Evolutionary conservation across 2,888 invertebrate species (phyloP), one percentile per base, ranked within the genome.

Genomic region (Aphelenchoides bicaudatus): DNA sequence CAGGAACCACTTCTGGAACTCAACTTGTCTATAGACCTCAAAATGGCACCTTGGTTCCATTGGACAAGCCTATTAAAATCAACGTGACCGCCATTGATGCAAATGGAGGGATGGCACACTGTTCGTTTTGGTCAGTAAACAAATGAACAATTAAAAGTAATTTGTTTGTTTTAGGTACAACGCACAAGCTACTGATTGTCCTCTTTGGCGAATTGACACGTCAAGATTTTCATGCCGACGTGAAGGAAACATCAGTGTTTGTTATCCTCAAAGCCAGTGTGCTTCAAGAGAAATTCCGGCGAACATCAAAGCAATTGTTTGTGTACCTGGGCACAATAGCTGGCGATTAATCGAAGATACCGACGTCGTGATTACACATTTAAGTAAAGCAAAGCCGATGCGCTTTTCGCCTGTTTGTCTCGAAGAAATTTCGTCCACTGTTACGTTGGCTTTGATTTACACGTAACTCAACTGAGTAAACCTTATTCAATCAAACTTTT

Each of bases 281-380:
- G 13, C 31, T 19, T 53, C 63, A 4, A 27, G 62, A 21, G 62
- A 60, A 23, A 21, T 60, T 3, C 60, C 60, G 23, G 10, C 55
- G 13, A 37, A 61, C 25, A 29, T 58, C 23, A 65, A 65, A 27
- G 62, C 63, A 1, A 16, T 62, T 5, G 64, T 59, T 3, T 62
- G 62, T 25, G 53, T 66, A 10, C 62, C 62, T 3, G 62, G 62
- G 1, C 65, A 65, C 39, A n/a, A n/a, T n/a, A 50, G 62, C 21
- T 62, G 62, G 62, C 43, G 62, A 13, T 21, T 62, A 6, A 30
- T 62, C 8, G 46, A 62, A 34, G 56, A 50, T 16, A 47, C 47
- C 19, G 48, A 56, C 19, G 56, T 6, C 5, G 19, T 57, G 10
- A 56, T 56, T 19, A 58, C 48, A 10, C 53, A 63, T 19, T 34